phyloP scores from a whole-genome alignment of 1,140 invertebrate species.

The Megathymus violae region DNA sequence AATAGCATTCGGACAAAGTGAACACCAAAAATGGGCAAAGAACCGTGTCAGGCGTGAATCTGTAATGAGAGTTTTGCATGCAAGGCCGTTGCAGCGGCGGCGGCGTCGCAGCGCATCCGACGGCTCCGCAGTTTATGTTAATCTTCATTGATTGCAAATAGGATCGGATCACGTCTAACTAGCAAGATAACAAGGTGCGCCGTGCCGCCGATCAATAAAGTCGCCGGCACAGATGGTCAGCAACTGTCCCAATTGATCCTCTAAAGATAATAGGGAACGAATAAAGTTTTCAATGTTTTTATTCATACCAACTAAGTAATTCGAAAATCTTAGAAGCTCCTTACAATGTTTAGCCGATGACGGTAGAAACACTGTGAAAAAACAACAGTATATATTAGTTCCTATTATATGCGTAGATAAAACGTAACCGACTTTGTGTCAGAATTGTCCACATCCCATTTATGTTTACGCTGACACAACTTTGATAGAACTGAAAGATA shows the following conservation, averaged over 20 bases:
- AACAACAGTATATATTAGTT: no score
- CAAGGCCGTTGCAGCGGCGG: constrained; percentile 40
- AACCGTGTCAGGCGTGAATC: constrained; percentile 54
- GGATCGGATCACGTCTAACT: constrained; percentile 59
- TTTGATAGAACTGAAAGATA: no score
- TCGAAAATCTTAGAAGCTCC: not conserved
- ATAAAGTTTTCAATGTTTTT: no score
- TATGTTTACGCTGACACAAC: no score
- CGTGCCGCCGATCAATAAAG: constrained; percentile 43
- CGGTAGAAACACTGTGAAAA: no score
- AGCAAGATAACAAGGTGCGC: constrained; percentile 64
- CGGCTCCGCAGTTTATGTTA: constrained; percentile 63
- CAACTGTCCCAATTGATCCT: constrained; percentile 36
- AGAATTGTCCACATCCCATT: no score
- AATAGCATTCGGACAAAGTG: constrained; percentile 12
- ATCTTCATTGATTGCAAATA: constrained; percentile 78
- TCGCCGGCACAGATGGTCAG: constrained; percentile 39
- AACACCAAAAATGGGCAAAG: constrained; percentile 30
- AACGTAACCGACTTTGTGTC: no score
- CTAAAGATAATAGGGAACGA: no score
- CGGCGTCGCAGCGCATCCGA: constrained; percentile 37
- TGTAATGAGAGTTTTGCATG: constrained; percentile 57
- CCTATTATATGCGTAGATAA: no score
- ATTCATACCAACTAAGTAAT: no score
- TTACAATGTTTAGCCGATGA: no score